Base-by-base conservation (phyloP, 2,113 vertebrate genomes). In the Melanerpes formicivorus region DNA sequence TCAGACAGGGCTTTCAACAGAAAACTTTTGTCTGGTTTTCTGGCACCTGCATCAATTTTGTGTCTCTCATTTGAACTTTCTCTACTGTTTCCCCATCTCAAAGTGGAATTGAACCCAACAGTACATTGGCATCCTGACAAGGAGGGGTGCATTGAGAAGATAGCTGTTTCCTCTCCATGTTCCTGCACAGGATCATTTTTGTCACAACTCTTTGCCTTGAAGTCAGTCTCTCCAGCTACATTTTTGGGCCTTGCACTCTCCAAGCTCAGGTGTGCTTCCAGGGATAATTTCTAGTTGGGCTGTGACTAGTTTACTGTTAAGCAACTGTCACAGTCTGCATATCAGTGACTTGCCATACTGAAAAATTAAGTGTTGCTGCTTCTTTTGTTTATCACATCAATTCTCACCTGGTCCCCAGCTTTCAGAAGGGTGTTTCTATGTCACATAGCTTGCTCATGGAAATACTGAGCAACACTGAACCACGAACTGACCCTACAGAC, bases 311-410 rank as follows among this genome's bases (percentile, higher is more conserved):
- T 72, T 62, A 29, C 44, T 50, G 2, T 42, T 11, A 18, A 17
- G 27, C 37, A 44, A 4, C 34, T 42, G 50, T 59, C 79, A 52
- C 1, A 3, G 11, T 4, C 34, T 40, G 74, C 63, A 42, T 4
- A 2, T 0, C 0, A 3, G 5, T 7, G 10, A 23, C 65, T 34
- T 25, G 26, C 46, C 69, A 69, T 0, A 0, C 18, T 46, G 37
- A 64, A 88, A 82, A 62, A 48, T 58, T 66, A 78, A 64, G 46
- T 64, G 2, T 3, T 67, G 3, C 23, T 65, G 6, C 32, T 67
- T 32, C 4, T 32, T 77, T 48, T 50, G 5, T 21, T 59, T 40
- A 18, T 46, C 6, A 0, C 60, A 60, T 37, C 11, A 25, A 82
- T 40, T 34, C 29, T 66, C 9, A 7, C 5, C 19, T 27, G 32